Conservation (phyloP, 1,140 invertebrate species). For the Zaprionus africanus region DNA sequence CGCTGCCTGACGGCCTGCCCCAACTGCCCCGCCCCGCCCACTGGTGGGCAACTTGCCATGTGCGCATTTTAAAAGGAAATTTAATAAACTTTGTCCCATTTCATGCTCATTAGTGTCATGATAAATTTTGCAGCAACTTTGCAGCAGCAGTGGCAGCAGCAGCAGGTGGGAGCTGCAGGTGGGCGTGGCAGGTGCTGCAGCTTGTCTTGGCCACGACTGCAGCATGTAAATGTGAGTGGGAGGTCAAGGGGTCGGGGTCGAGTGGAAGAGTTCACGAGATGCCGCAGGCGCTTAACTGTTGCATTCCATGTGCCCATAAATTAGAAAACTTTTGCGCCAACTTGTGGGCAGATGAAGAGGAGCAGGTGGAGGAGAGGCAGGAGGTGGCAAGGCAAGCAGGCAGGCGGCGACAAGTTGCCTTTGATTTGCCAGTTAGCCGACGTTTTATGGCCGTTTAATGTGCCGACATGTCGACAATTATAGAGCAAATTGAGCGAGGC, state of each 20-base stretch:
- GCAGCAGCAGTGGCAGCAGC: constrained; percentile 24
- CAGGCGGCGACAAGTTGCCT: constrained; percentile 69
- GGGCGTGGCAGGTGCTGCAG: background rate
- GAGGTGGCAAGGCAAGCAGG: background rate
- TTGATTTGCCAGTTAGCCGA: constrained; percentile 73
- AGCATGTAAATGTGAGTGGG: constrained; percentile 60
- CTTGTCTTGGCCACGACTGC: constrained; percentile 4
- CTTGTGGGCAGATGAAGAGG: background rate
- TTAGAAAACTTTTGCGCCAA: constrained; percentile 67
- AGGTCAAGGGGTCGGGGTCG: constrained; percentile 30
- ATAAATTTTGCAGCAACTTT: constrained; percentile 65
- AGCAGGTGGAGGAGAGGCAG: background rate
- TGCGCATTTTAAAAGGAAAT: constrained; percentile 80
- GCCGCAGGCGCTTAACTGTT: constrained; percentile 73
- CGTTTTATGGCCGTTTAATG: constrained; percentile 79
- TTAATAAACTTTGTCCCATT: constrained; percentile 81
- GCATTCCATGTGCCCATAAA: constrained; percentile 71
- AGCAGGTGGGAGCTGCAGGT: constrained; percentile 36
- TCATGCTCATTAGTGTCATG: constrained; percentile 81
- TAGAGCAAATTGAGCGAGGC: constrained; percentile 44
- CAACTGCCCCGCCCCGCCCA: constrained; percentile 3
- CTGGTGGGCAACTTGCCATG: constrained; percentile 46
- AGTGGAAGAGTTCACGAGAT: constrained; percentile 43
- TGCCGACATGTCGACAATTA: constrained; percentile 80
- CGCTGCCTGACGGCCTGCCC: constrained; percentile 12